Evolutionary conservation across 2,797 vertebrate genomes (phyloP), one percentile per base, ranked within the genome.

Genomic region (Setipinna tenuifilis): DNA sequence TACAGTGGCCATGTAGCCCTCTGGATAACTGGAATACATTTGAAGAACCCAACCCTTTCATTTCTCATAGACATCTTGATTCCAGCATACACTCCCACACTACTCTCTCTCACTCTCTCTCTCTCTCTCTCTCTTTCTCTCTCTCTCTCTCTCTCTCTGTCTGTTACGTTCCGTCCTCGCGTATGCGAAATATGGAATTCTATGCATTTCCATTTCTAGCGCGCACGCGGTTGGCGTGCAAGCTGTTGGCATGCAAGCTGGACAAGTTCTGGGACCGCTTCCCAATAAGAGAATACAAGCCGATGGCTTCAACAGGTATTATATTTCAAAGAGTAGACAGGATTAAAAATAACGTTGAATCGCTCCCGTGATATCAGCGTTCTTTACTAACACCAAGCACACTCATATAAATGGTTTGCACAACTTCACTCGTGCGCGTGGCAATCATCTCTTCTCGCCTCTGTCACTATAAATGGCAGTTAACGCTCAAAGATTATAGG

Each of bases 181-280:
- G 9, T 57, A 92, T 92, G 90, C 93, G 84, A 84, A 88, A 89
- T 86, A 88, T 85, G 90, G 88, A 92, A 93, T 94, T 89, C 87
- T 81, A 82, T 71, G 50, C 87, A 85, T 84, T 89, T 88, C 80
- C 81, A 84, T 88, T 85, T 82, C 68, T 78, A 87, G 83, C 68
- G 44, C 41, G 35, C 75, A 80, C 12, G 23, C 19, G n/a, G 82
- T 11, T 80, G 58, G 35, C 65, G 2, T 81, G 57, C 68, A 54
- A 82, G 65, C 41, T 17, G 78, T 11, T 80, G 62, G 35, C 65
- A 1, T 81, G 57, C 68, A 75, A 35, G 68, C 28, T 35, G 68
- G 68, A 75, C 68, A 31, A 1, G 85, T 82, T 83, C 35, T 41
- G 44, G 65, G 86, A 3, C 50, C 23, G 16, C 57, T 25, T 41